Evolutionary conservation across 53 echinoderm and acorn worm genomes (phyloP).

Genomic region (Antedon mediterranea): DNA sequence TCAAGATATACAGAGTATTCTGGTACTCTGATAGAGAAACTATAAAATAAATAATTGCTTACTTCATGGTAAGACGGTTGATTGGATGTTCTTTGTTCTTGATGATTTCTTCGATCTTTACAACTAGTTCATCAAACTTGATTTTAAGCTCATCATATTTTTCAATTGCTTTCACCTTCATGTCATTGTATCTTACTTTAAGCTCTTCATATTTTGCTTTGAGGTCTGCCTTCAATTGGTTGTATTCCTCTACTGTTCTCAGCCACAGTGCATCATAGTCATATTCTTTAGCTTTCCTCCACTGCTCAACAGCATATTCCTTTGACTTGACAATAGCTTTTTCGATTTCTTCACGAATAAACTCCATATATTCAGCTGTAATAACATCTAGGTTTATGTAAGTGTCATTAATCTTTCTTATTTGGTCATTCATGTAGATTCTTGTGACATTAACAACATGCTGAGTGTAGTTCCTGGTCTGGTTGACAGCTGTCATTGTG

Average conservation of each 20-base stretch:
- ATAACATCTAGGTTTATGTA: neutral
- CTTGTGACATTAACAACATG: conserved; percentile 5
- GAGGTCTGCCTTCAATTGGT: conserved; percentile 1
- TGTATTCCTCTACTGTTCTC: conserved; percentile 2
- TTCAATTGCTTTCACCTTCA: conserved; percentile 3
- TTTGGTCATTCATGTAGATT: conserved; percentile 5
- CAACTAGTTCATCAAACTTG: neutral
- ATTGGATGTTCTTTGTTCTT: conserved; percentile 43
- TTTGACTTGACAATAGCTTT: conserved; percentile 11
- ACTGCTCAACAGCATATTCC: conserved; percentile 17
- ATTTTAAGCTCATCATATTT: conserved; percentile 8
- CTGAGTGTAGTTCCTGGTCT: conserved; percentile 14
- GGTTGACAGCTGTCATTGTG: conserved; percentile 17
- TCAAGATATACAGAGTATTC: too few relatives aligned
- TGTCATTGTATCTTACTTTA: conserved; percentile 1
- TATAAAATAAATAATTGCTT: too few relatives aligned
- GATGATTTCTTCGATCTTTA: conserved; percentile 9
- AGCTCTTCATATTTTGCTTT: neutral
- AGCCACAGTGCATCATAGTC: neutral
- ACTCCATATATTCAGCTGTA: neutral
- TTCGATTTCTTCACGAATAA: neutral
- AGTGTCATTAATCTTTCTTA: neutral
- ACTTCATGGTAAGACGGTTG: conserved; percentile 50
- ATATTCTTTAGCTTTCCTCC: conserved; percentile 27
- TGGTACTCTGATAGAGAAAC: too few relatives aligned